A percentile compares a stretch with the other conserved stretches of the same genome.
Conservation (phyloP, 2,113 vertebrate species). For the Casuarius casuarius region DNA sequence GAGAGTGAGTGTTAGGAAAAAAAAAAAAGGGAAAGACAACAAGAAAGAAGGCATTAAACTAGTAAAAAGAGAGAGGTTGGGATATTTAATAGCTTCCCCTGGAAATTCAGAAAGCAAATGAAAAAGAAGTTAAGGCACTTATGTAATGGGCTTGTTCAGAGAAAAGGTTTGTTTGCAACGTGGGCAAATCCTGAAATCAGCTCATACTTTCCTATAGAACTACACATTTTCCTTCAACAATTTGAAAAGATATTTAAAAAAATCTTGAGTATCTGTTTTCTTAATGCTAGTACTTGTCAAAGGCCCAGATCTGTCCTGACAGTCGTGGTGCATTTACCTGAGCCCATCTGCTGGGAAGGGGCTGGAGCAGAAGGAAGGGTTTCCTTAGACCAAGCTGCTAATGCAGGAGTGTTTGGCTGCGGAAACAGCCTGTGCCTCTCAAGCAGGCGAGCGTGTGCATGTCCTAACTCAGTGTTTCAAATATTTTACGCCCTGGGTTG, state of each 20-base stretch:
- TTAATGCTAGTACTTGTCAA: not conserved
- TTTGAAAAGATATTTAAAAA: not conserved
- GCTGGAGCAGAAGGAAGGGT: constrained; percentile 14
- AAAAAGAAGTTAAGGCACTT: not conserved
- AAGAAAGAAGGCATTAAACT: not conserved
- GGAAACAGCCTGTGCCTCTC: not conserved
- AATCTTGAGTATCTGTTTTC: not conserved
- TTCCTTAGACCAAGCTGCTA: not conserved
- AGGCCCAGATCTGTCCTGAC: not conserved
- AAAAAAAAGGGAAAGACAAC: not conserved
- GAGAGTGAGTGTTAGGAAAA: not conserved
- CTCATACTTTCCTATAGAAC: not conserved
- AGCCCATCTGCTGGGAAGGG: constrained; percentile 1
- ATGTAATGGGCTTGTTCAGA: not conserved
- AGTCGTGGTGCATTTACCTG: not conserved
- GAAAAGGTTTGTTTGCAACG: not conserved
- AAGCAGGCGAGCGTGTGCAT: not conserved
- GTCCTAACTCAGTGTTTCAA: not conserved
- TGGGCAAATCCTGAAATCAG: not conserved
- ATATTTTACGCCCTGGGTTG: constrained; percentile 23
- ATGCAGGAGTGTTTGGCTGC: not conserved
- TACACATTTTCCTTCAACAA: not conserved
- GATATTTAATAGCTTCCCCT: not conserved
- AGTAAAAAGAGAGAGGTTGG: not conserved
- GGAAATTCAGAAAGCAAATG: not conserved